These are phyloP conservation scores for Pseudochaenichthys georgianus DNA, from an alignment of 2,797 vertebrate genomes.

Conservation along the genomic window DNA sequence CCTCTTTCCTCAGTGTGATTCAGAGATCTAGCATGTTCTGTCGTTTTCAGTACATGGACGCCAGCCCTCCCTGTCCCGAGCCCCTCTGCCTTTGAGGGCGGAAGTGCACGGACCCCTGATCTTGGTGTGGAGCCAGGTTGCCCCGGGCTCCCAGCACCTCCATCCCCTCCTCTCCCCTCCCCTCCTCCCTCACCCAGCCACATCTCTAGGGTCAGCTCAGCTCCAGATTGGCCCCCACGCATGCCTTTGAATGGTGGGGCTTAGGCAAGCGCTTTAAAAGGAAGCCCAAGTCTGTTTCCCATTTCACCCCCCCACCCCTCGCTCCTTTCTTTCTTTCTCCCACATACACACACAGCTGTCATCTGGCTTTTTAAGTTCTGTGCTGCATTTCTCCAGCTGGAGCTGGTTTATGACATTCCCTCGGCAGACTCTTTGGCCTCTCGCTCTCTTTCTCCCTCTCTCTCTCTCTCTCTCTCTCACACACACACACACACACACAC, in stretches of 20 bases:
- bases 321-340: conserved; percentile 58
- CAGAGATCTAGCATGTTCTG: conserved; percentile 6
- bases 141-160: conserved; percentile 56
- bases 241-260: conserved; percentile 84
- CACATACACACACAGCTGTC: conserved; percentile 88
- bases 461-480: too few relatives aligned
- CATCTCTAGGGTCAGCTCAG: conserved; percentile 84
- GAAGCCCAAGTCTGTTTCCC: conserved; percentile 89
- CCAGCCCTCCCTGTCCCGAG: conserved; percentile 61
- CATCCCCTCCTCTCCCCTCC: conserved; percentile 14
- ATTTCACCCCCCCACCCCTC: conserved; percentile 77
- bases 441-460: conserved; percentile 49
- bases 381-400: conserved; percentile 91
- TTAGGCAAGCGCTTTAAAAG: conserved; percentile 87
- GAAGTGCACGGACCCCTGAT: conserved; percentile 70
- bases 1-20: conserved; percentile 1
- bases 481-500: background rate
- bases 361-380: conserved; percentile 92
- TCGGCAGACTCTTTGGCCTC: conserved; percentile 88
- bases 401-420: conserved; percentile 94
- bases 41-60: conserved; percentile 45
- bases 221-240: conserved; percentile 85
- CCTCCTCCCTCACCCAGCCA: conserved; percentile 62
- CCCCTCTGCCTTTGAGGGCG: conserved; percentile 62
- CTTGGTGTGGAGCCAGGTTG: conserved; percentile 71